These are phyloP conservation scores for Troides aeacus DNA, from an alignment of 2,888 invertebrate genomes.

Conservation along the genomic window DNA sequence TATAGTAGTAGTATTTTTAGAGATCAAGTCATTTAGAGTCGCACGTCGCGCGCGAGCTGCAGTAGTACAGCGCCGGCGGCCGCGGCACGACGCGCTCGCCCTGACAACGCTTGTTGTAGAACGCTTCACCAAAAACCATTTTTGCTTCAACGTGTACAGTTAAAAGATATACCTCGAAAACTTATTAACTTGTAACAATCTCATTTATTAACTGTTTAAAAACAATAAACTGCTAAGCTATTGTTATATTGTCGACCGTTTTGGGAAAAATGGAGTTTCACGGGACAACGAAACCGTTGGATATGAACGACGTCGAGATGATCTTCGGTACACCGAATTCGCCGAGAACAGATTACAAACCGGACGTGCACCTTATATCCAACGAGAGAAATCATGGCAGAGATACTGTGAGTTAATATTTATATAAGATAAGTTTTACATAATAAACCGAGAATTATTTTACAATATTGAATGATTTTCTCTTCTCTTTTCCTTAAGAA, in stretches of 20 bases:
- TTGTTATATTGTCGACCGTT: slow-evolving; percentile 30
- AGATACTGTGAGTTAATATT: slow-evolving; percentile 35
- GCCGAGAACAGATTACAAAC: slow-evolving; percentile 37
- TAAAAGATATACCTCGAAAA: neutral
- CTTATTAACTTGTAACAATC: neutral
- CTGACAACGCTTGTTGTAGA: neutral
- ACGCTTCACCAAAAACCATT: slow-evolving; percentile 1
- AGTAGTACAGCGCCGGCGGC: slow-evolving; percentile 9
- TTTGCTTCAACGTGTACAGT: neutral
- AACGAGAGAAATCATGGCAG: slow-evolving; percentile 43
- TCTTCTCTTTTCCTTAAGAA: too few relatives aligned
- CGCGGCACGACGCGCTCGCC: slow-evolving; percentile 22
- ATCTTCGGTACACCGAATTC: slow-evolving; percentile 56
- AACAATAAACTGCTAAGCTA: too few relatives aligned
- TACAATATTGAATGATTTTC: too few relatives aligned
- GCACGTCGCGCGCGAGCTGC: slow-evolving; percentile 24
- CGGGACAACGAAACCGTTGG: slow-evolving; percentile 38
- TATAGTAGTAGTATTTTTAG: slow-evolving; percentile 46
- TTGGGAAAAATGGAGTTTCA: slow-evolving; percentile 28
- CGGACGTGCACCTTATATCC: slow-evolving; percentile 42
- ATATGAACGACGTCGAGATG: slow-evolving; percentile 54
- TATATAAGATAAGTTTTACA: too few relatives aligned
- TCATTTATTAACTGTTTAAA: slow-evolving; percentile 8
- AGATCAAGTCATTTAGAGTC: slow-evolving; percentile 46
- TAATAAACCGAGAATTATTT: too few relatives aligned